Evolutionary conservation across 2,888 invertebrate species (phyloP).

Genomic region (Tanaodytes sp.): DNA sequence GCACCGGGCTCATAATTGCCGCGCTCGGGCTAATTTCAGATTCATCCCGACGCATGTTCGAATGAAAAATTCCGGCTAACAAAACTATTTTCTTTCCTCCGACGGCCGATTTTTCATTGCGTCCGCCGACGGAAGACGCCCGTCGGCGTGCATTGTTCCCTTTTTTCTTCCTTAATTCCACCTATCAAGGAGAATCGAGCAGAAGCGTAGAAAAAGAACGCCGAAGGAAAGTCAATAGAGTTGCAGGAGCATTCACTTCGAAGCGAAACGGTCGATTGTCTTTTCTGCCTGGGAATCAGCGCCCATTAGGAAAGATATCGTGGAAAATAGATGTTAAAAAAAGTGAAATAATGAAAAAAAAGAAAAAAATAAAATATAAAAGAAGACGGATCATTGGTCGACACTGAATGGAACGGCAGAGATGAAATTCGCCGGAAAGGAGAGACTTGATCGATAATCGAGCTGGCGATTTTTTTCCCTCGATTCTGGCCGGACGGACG

Average conservation of each 20-base stretch:
- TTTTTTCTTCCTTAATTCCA: slow-evolving; percentile 42
- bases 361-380: slow-evolving; percentile 1
- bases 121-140: slow-evolving; percentile 22
- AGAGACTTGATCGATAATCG: too few relatives aligned
- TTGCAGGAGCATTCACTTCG: slow-evolving; percentile 35
- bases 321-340: slow-evolving; percentile 49
- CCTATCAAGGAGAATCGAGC: slow-evolving; percentile 46
- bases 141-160: slow-evolving; percentile 40
- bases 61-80: neutral
- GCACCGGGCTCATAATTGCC: too few relatives aligned
- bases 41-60: slow-evolving; percentile 7
- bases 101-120: slow-evolving; percentile 42
- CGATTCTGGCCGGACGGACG: slow-evolving; percentile 23
- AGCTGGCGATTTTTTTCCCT: slow-evolving; percentile 23
- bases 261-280: slow-evolving; percentile 56
- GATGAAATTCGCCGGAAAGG: slow-evolving; percentile 42
- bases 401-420: slow-evolving; percentile 30
- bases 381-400: slow-evolving; percentile 30
- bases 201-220: slow-evolving; percentile 45
- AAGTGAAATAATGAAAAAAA: too few relatives aligned
- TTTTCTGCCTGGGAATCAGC: slow-evolving; percentile 54
- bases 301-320: slow-evolving; percentile 56
- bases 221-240: slow-evolving; percentile 54
- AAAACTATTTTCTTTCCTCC: slow-evolving; percentile 29
- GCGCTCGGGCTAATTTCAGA: too few relatives aligned